Base-by-base conservation (phyloP, 2,113 vertebrate species). In the Melanerpes aurifrons region DNA sequence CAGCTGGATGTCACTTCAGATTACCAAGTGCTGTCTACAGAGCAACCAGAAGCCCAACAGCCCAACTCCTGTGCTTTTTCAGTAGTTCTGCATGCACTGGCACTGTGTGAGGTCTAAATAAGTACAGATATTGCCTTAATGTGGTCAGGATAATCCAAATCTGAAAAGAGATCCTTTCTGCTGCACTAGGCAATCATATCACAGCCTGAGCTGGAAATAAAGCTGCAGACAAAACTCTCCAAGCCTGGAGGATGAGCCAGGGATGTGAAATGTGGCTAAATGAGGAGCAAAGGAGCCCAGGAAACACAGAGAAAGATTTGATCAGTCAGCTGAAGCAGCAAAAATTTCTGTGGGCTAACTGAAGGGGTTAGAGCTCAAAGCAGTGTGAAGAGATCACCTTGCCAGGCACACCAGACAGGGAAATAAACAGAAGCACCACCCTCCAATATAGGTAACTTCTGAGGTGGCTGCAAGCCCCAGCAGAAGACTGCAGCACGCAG, bases 1-100 rank as follows among this genome's bases (percentile, higher is more conserved):
- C 92, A 91, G 47, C 18, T 81, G 73, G 21, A 31, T 89, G 87
- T 90, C 86, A 79, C 59, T 70, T 91, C 68, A 64, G 32, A 82
- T 89, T 59, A 61, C 69, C 68, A 77, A 31, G 12, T 25, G 10
- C 57, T 57, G 16, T 37, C 74, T 54, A 40, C 86, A 92, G 61
- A 25, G 31, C 53, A 76, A 59, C 35, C 25, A 18, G 16, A 94
- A 95, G 19, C 77, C 81, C 29, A 24, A 18, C 53, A 85, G 72
- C 74, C 18, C 15, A 10, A 71, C 77, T 83, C 29, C 32, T 68
- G 25, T 13, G 3, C 15, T 69, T 71, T 54, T 71, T 18, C 19
- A 81, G 58, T 26, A 29, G 37, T 68, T 57, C 53, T 35, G 22
- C 58, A 28, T 12, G 64, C 75, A 31, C 31, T 68, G 85, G 45